Percentiles rank a stretch among this genome's conserved stretches.
phyloP scores from a whole-genome alignment of 2,797 vertebrate genomes.

The Siniperca obscura region DNA sequence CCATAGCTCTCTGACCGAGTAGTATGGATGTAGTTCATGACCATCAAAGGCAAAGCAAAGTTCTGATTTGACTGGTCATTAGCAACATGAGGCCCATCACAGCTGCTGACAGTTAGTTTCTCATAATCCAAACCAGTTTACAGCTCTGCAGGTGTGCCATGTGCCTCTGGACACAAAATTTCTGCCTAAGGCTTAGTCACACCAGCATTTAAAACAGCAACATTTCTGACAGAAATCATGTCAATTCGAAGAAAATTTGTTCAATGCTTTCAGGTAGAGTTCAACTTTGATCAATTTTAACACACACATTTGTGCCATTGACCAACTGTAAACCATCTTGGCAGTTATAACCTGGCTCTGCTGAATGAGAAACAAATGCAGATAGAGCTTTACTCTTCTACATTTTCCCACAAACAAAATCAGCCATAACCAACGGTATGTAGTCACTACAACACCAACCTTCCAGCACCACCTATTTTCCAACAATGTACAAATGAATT shows the following conservation, averaged over 20 bases:
- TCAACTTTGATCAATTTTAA: not conserved
- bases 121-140: not conserved
- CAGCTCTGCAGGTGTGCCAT: not conserved
- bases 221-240: not conserved
- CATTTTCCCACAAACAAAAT: not conserved
- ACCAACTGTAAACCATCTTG: not conserved
- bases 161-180: not conserved
- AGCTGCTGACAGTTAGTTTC: too few species aligned
- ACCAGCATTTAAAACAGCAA: too few species aligned
- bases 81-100: not conserved
- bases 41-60: not conserved
- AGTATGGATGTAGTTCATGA: not conserved
- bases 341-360: not conserved
- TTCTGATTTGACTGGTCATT: not conserved
- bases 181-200: too few species aligned
- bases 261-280: too few species aligned
- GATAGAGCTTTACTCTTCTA: not conserved
- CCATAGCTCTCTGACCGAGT: not conserved
- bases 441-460: too few species aligned
- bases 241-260: too few species aligned
- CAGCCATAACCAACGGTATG: not conserved
- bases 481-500: not conserved
- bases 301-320: not conserved
- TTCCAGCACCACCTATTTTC: slow-evolving; percentile 3
- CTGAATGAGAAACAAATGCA: not conserved